Evolutionary conservation across 2,113 vertebrate species (phyloP).

Genomic region (Chionomys nivalis): DNA sequence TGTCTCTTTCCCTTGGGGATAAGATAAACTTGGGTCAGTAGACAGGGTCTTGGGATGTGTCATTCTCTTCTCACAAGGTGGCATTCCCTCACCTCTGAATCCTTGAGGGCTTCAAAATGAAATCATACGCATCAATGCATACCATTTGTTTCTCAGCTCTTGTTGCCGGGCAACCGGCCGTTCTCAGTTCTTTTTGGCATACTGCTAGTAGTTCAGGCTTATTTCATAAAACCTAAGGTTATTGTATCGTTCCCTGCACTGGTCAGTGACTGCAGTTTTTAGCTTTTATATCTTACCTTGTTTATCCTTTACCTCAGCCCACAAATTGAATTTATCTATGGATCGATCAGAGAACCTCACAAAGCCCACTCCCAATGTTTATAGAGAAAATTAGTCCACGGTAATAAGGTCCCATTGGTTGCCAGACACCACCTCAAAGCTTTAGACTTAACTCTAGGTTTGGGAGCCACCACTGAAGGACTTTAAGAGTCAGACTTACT

Average conservation of each 20-base stretch:
- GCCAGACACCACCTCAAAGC: not conserved
- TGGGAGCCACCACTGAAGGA: not conserved
- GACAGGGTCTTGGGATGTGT: too few relatives aligned
- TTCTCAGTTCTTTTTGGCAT: not conserved
- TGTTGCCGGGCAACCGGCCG: not conserved
- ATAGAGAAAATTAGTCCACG: not conserved
- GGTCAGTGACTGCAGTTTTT: not conserved
- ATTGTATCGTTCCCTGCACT: not conserved
- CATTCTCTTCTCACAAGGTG: not conserved
- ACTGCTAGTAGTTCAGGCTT: not conserved
- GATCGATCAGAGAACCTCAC: not conserved
- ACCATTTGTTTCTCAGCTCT: not conserved
- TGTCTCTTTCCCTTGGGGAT: fast-evolving
- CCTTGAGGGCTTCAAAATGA: not conserved
- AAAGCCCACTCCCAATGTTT: not conserved
- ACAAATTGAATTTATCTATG: not conserved
- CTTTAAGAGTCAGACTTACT: not conserved
- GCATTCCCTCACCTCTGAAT: not conserved
- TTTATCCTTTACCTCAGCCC: not conserved
- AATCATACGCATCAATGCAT: not conserved
- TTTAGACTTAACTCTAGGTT: not conserved
- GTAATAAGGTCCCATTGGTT: not conserved
- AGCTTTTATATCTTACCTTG: not conserved
- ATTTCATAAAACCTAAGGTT: not conserved
- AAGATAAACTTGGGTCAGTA: not conserved